These are phyloP conservation scores for Pristionchus arcanus DNA, from an alignment of 2,888 invertebrate genomes.

Conservation along the genomic window DNA sequence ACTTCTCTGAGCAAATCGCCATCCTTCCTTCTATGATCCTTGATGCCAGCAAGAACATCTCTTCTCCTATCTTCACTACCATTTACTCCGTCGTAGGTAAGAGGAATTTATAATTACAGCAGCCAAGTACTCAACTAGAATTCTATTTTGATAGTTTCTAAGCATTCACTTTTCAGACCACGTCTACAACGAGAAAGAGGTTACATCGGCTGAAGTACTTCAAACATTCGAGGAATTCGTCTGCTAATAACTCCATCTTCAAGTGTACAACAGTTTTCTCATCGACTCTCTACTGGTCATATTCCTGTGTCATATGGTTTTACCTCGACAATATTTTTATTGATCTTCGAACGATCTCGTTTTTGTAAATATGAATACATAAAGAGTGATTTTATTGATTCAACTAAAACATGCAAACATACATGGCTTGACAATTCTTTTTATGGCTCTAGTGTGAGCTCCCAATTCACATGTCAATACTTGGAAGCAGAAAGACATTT, in stretches of 20 bases:
- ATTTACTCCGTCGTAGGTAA: not conserved
- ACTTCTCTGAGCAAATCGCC: not conserved
- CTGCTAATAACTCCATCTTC: not conserved
- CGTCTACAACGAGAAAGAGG: not conserved
- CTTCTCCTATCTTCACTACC: not conserved
- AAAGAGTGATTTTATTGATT: too few species aligned
- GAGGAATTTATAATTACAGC: not conserved
- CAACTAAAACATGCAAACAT: too few species aligned
- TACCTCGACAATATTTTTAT: not conserved
- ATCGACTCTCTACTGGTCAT: not conserved
- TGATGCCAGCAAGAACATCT: conserved; percentile 7
- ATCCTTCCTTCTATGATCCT: conserved; percentile 5
- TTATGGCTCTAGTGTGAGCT: too few species aligned
- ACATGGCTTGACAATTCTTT: too few species aligned
- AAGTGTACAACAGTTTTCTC: not conserved
- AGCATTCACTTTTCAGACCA: not conserved
- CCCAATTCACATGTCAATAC: too few species aligned
- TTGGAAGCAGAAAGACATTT: too few species aligned
- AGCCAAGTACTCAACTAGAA: not conserved
- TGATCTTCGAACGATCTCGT: not conserved
- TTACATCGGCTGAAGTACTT: not conserved
- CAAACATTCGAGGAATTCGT: not conserved
- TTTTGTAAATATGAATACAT: not conserved
- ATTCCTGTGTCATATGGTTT: not conserved
- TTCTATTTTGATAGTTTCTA: not conserved